These are phyloP conservation scores for Phlogophora meticulosa DNA, from an alignment of 2,888 invertebrate species.

Conservation along the genomic window DNA sequence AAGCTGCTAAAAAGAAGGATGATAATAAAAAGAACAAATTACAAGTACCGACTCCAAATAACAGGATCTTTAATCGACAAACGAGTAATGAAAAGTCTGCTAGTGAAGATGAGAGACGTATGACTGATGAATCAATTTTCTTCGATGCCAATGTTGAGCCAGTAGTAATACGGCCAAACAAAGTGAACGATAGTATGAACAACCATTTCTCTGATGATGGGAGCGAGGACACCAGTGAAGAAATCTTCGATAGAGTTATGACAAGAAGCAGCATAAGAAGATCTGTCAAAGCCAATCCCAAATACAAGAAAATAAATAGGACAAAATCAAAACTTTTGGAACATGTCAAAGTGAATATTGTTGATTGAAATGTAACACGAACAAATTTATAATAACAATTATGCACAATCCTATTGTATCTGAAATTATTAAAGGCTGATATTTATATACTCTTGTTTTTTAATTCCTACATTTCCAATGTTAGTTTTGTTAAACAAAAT, in stretches of 20 bases:
- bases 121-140: conserved; percentile 76
- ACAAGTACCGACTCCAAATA: conserved; percentile 78
- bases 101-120: conserved; percentile 83
- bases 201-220: conserved; percentile 89
- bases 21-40: conserved; percentile 83
- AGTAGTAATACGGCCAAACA: conserved; percentile 81
- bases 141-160: conserved; percentile 80
- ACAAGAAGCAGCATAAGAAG: conserved; percentile 85
- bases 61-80: conserved; percentile 76
- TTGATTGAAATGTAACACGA: conserved; percentile 72
- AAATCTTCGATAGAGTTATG: conserved; percentile 88
- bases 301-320: conserved; percentile 88
- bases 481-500: neutral
- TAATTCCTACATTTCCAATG: neutral
- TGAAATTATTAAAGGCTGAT: conserved; percentile 54
- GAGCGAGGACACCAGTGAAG: conserved; percentile 89
- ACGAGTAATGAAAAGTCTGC: conserved; percentile 79
- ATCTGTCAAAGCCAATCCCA: conserved; percentile 89
- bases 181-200: conserved; percentile 88
- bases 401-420: conserved; percentile 41
- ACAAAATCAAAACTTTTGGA: conserved; percentile 87
- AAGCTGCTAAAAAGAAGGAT: conserved; percentile 82
- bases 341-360: conserved; percentile 87
- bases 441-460: conserved; percentile 4
- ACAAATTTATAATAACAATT: conserved; percentile 25